A percentile compares a stretch with the other conserved stretches of the same genome.
These are phyloP conservation scores for Minunthozetes semirufus DNA, from an alignment of 2,888 invertebrate genomes.

Conservation along the genomic window DNA sequence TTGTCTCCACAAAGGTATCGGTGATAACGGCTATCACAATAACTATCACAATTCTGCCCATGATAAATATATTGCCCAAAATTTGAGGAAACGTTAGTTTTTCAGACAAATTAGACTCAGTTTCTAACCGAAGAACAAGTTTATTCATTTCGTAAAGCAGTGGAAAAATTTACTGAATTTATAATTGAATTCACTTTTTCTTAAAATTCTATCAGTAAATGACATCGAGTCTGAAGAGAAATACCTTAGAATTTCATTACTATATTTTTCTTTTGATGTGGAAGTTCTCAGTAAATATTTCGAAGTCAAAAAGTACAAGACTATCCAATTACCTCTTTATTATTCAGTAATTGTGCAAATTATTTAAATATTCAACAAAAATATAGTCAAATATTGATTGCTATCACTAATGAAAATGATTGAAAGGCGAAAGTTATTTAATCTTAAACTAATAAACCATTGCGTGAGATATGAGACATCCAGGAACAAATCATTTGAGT, in stretches of 20 bases:
- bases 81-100: too few relatives aligned
- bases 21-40: too few relatives aligned
- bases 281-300: not conserved
- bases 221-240: not conserved
- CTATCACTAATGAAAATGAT: not conserved
- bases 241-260: not conserved
- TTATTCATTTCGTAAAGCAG: not conserved
- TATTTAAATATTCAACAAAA: not conserved
- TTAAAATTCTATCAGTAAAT: not conserved
- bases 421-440: not conserved
- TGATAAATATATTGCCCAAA: too few relatives aligned
- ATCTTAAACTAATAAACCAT: not conserved
- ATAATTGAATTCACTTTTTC: not conserved
- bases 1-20: too few relatives aligned
- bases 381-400: not conserved
- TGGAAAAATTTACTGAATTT: not conserved
- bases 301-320: not conserved
- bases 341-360: not conserved
- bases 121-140: not conserved
- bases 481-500: not conserved
- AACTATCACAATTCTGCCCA: too few relatives aligned
- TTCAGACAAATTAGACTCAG: not conserved
- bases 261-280: not conserved
- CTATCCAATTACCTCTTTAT: not conserved
- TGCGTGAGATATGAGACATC: not conserved